These are phyloP conservation scores for Lypha dubia DNA, from an alignment of 2,888 invertebrate species.

Conservation along the genomic window DNA sequence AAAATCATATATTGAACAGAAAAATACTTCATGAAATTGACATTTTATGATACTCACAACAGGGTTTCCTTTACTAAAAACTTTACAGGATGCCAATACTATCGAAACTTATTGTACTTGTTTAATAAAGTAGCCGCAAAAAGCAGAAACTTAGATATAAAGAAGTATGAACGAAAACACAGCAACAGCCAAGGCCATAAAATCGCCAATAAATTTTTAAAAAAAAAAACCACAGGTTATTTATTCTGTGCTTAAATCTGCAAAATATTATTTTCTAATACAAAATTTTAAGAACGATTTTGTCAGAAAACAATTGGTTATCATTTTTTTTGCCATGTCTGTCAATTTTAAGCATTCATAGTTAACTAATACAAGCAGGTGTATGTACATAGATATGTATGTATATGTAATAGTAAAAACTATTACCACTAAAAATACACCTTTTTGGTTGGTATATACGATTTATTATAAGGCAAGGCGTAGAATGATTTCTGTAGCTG, in stretches of 20 bases:
- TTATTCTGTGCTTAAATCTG: too few species aligned
- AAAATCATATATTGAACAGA: slow-evolving; percentile 42
- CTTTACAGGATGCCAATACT: slow-evolving; percentile 17
- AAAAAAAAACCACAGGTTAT: background rate
- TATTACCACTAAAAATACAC: slow-evolving; percentile 34
- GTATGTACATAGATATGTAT: background rate
- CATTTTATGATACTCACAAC: slow-evolving; percentile 62
- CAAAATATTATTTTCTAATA: too few species aligned
- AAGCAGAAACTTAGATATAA: slow-evolving; percentile 42
- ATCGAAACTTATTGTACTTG: slow-evolving; percentile 35
- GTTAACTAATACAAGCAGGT: background rate
- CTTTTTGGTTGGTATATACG: background rate
- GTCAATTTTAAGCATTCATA: background rate
- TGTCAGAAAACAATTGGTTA: background rate
- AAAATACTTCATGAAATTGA: slow-evolving; percentile 72
- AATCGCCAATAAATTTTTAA: background rate
- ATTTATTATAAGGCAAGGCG: background rate
- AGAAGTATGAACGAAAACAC: background rate
- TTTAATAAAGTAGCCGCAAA: slow-evolving; percentile 47
- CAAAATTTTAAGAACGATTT: background rate
- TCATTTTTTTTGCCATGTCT: background rate
- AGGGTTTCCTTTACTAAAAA: slow-evolving; percentile 24
- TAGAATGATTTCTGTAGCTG: slow-evolving; percentile 17
- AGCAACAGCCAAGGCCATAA: background rate
- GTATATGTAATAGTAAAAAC: slow-evolving; percentile 28